phyloP scores from a whole-genome alignment of 2,113 vertebrate species.

The Chamaetylas fuelleborni region DNA sequence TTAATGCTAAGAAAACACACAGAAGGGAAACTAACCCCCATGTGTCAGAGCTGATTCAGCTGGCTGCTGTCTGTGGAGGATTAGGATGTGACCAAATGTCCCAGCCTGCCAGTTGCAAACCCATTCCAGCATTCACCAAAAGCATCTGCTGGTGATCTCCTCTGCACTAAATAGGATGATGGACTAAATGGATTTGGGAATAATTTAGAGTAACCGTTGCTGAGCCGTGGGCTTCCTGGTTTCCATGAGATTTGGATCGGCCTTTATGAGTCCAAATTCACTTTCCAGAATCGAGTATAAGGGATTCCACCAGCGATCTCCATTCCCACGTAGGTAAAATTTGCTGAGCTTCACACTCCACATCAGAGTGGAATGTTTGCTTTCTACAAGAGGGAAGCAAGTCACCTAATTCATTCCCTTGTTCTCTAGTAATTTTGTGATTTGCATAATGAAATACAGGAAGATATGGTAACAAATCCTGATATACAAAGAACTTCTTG shows the following conservation, averaged over 20 bases:
- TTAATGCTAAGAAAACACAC: background rate
- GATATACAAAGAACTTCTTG: background rate
- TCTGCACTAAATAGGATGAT: background rate
- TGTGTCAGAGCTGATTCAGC: background rate
- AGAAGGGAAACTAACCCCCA: background rate
- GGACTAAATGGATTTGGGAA: background rate
- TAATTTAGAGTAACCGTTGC: background rate
- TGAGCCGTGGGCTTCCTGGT: background rate
- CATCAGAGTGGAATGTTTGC: background rate
- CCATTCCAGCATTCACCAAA: background rate
- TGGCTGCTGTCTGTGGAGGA: background rate
- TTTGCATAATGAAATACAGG: background rate
- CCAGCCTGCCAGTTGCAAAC: background rate
- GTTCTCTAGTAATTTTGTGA: background rate
- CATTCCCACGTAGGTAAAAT: background rate
- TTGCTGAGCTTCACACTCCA: background rate
- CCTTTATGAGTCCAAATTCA: background rate
- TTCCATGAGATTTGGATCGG: background rate
- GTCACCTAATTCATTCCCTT: background rate
- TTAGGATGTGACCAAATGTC: background rate
- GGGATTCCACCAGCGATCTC: background rate
- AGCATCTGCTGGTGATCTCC: background rate
- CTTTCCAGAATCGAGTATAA: background rate
- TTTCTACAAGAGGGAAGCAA: background rate
- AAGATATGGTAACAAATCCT: background rate